Evolutionary conservation across 2,888 invertebrate species (phyloP), one percentile per base, ranked within the genome.

Genomic region (Drosophila bunnanda): DNA sequence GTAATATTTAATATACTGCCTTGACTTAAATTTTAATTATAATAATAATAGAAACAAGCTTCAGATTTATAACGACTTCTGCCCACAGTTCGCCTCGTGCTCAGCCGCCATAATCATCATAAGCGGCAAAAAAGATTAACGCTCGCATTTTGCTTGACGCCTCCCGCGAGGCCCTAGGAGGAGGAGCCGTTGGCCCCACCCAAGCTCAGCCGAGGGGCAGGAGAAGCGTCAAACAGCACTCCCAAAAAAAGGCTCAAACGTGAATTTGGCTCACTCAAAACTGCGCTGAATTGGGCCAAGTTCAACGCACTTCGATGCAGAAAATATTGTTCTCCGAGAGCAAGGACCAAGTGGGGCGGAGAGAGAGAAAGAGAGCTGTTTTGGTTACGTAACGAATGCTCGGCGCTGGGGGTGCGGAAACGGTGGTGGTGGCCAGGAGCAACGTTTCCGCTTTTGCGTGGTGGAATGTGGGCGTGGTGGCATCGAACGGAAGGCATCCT

Each of bases 401-500:
- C 77, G 64, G 77, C 48, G 9, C 22, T 52, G 59, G 71, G 46
- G 41, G 56, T 50, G 57, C 44, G 56, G 30, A 30, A 30, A 30
- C 13, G 30, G 8, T 13, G 65, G 68, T 28, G 36, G 68, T 28
- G 36, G 50, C 55, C 60, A 58, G 59, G 48, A 10, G 38, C 25
- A 30, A 30, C 30, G 39, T 71, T 73, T 69, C 65, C 59, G 56
- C 68, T 73, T 58, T 56, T 62, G 84, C 62, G 75, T 77, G 70
- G 56, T 55, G 57, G 53, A 61, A 74, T 61, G 82, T 82, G 82
- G 88, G 83, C 75, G 89, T 78, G 89, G 88, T 85, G 76, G 70
- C 52, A 34, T 20, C 15, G 15, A 50, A 50, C 57, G 52, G 34
- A 36, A 25, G 15, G 17, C 20, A 43, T 34, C 61, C 61, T 72